Evolutionary conservation across 2,888 invertebrate genomes (phyloP).

Genomic region (Myopa testacea): DNA sequence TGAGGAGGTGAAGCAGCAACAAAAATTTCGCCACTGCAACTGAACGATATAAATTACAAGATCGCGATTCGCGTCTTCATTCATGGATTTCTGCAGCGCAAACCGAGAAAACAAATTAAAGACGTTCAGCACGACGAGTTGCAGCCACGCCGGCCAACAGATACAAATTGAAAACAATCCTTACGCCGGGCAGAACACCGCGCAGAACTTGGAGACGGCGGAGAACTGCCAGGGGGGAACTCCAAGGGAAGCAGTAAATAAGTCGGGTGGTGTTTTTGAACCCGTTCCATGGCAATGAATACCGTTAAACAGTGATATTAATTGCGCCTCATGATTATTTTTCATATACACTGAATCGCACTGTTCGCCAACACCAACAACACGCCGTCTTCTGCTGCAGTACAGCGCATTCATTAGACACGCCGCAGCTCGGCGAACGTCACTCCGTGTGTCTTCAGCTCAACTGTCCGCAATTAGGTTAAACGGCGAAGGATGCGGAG

Average conservation of each 20-base stretch:
- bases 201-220: too few relatives aligned
- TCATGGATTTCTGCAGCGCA: conserved; percentile 23
- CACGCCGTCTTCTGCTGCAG: not conserved
- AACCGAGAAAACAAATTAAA: conserved; percentile 9
- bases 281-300: conserved; percentile 6
- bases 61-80: conserved; percentile 31
- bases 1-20: not conserved
- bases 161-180: conserved; percentile 32
- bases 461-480: not conserved
- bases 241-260: not conserved
- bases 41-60: conserved; percentile 33
- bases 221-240: not conserved
- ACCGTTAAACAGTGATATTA: conserved; percentile 46
- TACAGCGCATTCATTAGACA: conserved; percentile 27
- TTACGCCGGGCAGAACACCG: not conserved
- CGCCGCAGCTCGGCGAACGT: conserved; percentile 10
- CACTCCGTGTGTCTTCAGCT: not conserved
- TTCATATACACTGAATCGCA: conserved; percentile 29
- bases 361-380: not conserved
- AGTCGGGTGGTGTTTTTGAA: not conserved
- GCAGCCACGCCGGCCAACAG: conserved; percentile 11
- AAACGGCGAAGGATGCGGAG: not conserved
- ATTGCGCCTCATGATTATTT: conserved; percentile 39
- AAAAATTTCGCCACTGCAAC: conserved; percentile 17
- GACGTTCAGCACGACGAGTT: not conserved